Evolutionary conservation across 2,113 vertebrate species (phyloP).

Genomic region (Hemicordylus capensis): DNA sequence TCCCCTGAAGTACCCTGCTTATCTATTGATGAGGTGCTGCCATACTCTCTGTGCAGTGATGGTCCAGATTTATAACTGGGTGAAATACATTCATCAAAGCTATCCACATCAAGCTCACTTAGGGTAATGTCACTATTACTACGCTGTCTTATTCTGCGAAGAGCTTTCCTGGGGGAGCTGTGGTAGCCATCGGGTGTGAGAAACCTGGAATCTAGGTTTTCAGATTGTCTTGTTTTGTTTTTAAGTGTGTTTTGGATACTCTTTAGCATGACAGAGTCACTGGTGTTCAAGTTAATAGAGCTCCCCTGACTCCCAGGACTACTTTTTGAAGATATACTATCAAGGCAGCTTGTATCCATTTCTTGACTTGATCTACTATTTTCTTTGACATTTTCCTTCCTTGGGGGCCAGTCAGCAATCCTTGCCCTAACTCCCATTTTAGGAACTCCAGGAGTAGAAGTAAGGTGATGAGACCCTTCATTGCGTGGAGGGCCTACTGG

Average conservation of each 20-base stretch:
- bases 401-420: constrained; percentile 95
- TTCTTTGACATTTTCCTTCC: constrained; percentile 87
- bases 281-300: constrained; percentile 85
- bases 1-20: constrained; percentile 92
- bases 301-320: constrained; percentile 87
- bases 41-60: constrained; percentile 92
- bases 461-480: constrained; percentile 85
- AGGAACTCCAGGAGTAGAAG: constrained; percentile 89
- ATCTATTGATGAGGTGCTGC: constrained; percentile 98
- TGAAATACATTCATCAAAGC: constrained; percentile 89
- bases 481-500: constrained; percentile 82
- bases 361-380: constrained; percentile 81
- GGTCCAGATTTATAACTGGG: constrained; percentile 87
- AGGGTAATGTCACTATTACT: constrained; percentile 97
- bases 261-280: constrained; percentile 92
- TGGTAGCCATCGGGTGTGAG: constrained; percentile 89
- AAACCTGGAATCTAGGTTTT: constrained; percentile 87
- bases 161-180: constrained; percentile 86
- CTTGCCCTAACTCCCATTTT: constrained; percentile 97
- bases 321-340: constrained; percentile 84
- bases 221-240: constrained; percentile 84
- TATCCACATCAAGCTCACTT: constrained; percentile 92
- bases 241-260: constrained; percentile 93
- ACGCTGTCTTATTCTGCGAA: constrained; percentile 89
- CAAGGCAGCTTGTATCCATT: constrained; percentile 84